These are phyloP conservation scores for Tachuris rubrigastra DNA, from an alignment of 2,113 vertebrate genomes.

Conservation along the genomic window DNA sequence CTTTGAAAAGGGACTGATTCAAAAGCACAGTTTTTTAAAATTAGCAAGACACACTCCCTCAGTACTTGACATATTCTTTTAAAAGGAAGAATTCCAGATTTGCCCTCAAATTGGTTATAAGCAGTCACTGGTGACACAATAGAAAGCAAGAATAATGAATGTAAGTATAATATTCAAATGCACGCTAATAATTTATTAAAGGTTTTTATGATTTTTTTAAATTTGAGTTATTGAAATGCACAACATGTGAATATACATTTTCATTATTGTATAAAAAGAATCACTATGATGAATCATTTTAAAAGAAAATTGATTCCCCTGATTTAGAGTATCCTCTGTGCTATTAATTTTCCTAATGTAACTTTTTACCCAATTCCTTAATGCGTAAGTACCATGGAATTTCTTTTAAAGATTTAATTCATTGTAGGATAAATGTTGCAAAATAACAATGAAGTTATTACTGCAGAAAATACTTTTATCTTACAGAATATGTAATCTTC, in stretches of 20 bases:
- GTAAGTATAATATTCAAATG: constrained; percentile 44
- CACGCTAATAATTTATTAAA: constrained; percentile 35
- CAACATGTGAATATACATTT: not conserved
- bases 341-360: not conserved
- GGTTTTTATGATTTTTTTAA: not conserved
- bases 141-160: constrained; percentile 36
- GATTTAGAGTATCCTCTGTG: not conserved
- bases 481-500: not conserved
- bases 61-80: not conserved
- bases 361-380: not conserved
- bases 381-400: not conserved
- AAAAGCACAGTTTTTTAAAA: not conserved
- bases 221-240: constrained; percentile 9
- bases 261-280: not conserved
- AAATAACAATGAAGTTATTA: not conserved
- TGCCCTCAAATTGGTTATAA: not conserved
- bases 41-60: not conserved
- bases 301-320: not conserved
- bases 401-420: not conserved
- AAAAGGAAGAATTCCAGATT: not conserved
- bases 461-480: not conserved
- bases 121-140: not conserved
- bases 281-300: not conserved
- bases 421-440: not conserved
- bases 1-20: not conserved